Evolutionary conservation across 1,140 invertebrate species (phyloP).

Genomic region (Ceratitis capitata): DNA sequence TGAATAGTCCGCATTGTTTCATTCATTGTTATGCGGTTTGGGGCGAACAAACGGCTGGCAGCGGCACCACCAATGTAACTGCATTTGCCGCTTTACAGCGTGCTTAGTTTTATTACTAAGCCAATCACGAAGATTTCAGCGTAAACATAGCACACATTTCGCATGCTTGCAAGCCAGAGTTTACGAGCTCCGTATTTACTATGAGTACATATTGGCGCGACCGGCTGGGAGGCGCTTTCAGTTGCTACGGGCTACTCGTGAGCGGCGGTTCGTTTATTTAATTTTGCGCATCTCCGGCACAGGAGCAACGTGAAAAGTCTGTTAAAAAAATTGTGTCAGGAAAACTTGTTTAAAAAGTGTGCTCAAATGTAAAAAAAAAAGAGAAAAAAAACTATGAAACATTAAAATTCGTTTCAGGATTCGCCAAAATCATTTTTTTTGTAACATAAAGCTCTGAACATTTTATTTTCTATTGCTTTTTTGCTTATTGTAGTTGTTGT

Average conservation of each 20-base stretch:
- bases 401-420: neutral
- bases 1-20: neutral
- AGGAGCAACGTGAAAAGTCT: neutral
- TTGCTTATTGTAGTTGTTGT: neutral
- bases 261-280: neutral
- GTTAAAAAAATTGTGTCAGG: neutral
- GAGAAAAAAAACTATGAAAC: neutral
- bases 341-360: neutral
- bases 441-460: neutral
- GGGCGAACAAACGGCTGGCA: neutral
- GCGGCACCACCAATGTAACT: neutral
- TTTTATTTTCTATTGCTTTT: neutral
- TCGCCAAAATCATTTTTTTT: neutral
- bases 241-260: neutral
- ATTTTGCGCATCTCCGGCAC: neutral
- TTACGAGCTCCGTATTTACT: neutral
- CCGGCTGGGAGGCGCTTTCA: neutral
- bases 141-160: neutral
- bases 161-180: neutral
- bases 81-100: neutral
- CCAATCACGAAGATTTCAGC: neutral
- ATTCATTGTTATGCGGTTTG: neutral
- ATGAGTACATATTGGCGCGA: neutral
- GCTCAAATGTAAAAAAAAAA: neutral
- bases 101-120: neutral